Base-by-base conservation (phyloP, 1,140 invertebrate species). In the Brachystomella parvula region DNA sequence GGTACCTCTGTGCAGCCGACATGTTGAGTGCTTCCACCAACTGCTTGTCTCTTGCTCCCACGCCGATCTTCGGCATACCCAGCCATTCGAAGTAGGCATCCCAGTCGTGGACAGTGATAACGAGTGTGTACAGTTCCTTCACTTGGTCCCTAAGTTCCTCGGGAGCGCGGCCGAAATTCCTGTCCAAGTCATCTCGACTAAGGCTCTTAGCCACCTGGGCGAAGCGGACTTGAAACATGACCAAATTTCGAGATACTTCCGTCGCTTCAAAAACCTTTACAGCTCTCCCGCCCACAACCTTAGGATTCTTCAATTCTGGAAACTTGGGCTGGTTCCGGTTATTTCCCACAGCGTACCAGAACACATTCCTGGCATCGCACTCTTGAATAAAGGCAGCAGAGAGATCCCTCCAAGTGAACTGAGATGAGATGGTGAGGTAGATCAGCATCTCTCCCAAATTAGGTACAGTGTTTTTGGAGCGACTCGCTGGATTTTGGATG, bases 221-320 rank as follows among this genome's bases (percentile, higher is more conserved):
- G 31, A 65, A 65, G 28, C 57, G 33, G 21, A 65, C 56, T 32
- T 65, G 64, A 39, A 65, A 65, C 64, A 65, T 44, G 33, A 65
- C 58, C 6, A 65, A 30, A 29, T 61, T 65, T 1, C 64, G 24
- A 47, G 56, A 60, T 3, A 60, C 57, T 29, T 30, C 39, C 1
- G 64, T 65, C 2, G 57, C 64, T 24, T 2, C 1, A 32, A 65
- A 65, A 26, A 60, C 57, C 33, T 65, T 65, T 33, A 47, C 3
- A 29, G 3, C 1, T 0, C 64, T n/a, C 6, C 49, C 24, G 17
- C 28, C 33, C n/a, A 15, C n/a, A 21, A 44, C 2, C 9, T 6
- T 9, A 6, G 9, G 15, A 33, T 35, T 33, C 9, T 15, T 17
- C 28, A 61, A 33, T 61, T 61, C 59, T 9, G 59, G 59, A 30